Conservation (phyloP, 2,888 invertebrate genomes). For the Drosophila siamana region DNA sequence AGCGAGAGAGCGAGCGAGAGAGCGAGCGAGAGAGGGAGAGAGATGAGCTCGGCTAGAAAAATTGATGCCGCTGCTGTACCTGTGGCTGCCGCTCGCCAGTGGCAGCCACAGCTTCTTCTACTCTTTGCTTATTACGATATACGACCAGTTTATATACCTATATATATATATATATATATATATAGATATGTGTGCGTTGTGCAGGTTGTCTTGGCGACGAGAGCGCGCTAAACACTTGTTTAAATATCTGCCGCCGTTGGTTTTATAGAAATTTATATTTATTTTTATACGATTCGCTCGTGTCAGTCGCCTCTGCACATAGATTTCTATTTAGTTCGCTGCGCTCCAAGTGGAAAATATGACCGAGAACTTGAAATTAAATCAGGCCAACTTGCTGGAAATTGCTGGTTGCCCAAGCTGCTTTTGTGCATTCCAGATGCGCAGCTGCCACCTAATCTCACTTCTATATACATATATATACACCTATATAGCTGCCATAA, state of each 20-base stretch:
- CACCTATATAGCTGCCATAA: neutral
- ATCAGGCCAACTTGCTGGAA: neutral
- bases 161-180: slow-evolving; percentile 1
- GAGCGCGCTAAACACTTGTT: slow-evolving; percentile 7
- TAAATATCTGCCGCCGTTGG: slow-evolving; percentile 10
- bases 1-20: neutral
- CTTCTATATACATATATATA: neutral
- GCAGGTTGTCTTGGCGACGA: slow-evolving; percentile 3
- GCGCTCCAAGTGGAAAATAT: neutral
- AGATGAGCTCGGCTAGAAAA: slow-evolving; percentile 31
- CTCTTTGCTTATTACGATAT: slow-evolving; percentile 19
- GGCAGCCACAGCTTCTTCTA: slow-evolving; percentile 14
- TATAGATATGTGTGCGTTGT: neutral
- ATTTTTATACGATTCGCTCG: slow-evolving; percentile 1
- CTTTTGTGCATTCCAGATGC: neutral
- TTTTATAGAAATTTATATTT: slow-evolving; percentile 11
- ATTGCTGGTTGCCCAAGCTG: neutral
- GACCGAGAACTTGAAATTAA: neutral
- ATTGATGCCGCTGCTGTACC: slow-evolving; percentile 23
- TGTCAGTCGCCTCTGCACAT: neutral
- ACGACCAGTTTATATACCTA: neutral
- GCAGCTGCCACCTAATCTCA: neutral
- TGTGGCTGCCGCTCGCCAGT: slow-evolving; percentile 10
- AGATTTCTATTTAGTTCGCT: neutral
- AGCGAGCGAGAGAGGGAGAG: neutral